Conservation (phyloP, 2,797 vertebrate genomes). For the Melanotaenia maccullochi region DNA sequence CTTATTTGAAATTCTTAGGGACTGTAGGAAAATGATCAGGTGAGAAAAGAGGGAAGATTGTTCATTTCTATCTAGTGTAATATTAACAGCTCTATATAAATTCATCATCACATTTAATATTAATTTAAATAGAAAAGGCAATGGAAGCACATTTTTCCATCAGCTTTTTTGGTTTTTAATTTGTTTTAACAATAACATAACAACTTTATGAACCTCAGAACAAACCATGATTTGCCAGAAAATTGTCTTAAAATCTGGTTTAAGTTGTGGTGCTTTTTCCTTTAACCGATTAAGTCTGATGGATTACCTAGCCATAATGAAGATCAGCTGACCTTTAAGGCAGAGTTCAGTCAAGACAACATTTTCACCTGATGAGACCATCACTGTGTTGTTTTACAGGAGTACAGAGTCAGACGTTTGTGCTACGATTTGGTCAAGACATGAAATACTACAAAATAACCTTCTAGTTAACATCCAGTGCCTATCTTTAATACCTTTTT, state of each 20-base stretch:
- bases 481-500: neutral
- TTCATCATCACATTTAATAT: neutral
- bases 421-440: too few relatives aligned
- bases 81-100: neutral
- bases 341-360: neutral
- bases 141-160: neutral
- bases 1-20: conserved; percentile 1
- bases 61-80: neutral
- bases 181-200: neutral
- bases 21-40: neutral
- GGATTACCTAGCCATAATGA: neutral
- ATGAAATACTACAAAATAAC: neutral
- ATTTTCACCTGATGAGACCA: neutral
- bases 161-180: neutral
- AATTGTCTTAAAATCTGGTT: neutral
- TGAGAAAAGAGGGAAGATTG: neutral
- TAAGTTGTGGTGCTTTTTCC: neutral
- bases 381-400: neutral
- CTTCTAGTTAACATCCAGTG: neutral
- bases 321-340: too few relatives aligned
- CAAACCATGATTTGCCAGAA: conserved; percentile 1
- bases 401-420: neutral
- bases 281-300: conserved; percentile 1
- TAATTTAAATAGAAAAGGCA: conserved; percentile 8
- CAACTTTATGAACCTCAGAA: neutral